Conservation (phyloP, 2,113 vertebrate genomes). For the Brienomyrus brachyistius region DNA sequence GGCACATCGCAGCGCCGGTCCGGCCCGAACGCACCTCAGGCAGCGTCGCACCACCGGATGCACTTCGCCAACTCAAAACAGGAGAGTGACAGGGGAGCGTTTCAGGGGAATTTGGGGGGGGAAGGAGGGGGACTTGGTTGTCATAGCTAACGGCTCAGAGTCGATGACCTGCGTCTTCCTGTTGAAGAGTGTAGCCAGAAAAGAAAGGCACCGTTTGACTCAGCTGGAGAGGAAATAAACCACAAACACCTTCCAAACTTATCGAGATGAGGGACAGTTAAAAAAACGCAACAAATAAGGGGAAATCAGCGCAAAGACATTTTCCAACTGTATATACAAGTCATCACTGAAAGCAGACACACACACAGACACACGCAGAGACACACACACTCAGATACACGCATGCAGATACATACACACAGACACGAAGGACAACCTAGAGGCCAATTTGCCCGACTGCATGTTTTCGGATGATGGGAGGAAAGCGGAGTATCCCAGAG, state of each 20-base stretch:
- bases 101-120: conserved; percentile 19
- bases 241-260: not conserved
- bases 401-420: not conserved
- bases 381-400: not conserved
- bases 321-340: not conserved
- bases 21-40: not conserved
- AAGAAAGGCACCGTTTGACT: conserved; percentile 67
- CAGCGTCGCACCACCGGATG: not conserved
- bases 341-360: not conserved
- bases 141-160: conserved; percentile 59
- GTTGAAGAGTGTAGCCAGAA: conserved; percentile 42
- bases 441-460: not conserved
- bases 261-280: not conserved
- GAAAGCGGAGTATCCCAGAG: not conserved
- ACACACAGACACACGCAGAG: too few species aligned
- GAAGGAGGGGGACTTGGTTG: conserved; percentile 22
- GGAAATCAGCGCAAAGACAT: not conserved
- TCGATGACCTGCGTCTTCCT: conserved; percentile 59
- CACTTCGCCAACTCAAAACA: not conserved
- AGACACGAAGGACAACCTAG: not conserved
- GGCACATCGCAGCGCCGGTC: not conserved
- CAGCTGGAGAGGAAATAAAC: conserved; percentile 54
- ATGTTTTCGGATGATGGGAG: not conserved
- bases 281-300: not conserved
- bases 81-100: not conserved